Base-by-base conservation (phyloP, 2,888 invertebrate species). In the Sphinx pinastri region DNA sequence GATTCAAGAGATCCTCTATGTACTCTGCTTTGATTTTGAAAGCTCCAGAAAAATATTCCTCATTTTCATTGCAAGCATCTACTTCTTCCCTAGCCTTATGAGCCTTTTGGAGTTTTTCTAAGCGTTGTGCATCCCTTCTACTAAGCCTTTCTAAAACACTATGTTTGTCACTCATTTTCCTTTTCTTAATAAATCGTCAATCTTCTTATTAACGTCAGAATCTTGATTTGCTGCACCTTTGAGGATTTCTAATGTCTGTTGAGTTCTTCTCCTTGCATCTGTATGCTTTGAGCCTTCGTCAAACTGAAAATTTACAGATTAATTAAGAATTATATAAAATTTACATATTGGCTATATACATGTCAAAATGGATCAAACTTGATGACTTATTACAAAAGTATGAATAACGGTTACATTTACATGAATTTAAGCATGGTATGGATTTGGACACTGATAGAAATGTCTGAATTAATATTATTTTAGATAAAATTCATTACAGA, bases 41-140 rank as follows among this genome's bases (percentile, higher is more conserved):
- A 11, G 95, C 93, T 68, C 95, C 95, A 55, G 96, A 95, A 82
- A 97, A 97, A 83, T 95, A 96, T 75, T 96, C 96, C 67, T 96
- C 92, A 83, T 95, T 96, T 87, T 96, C 96, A 75, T 95, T 94
- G 71, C 95, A 95, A 6, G 96, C 95, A 71, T 94, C 94, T 19
- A 94, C 90, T 74, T 95, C 94, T 79, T 95, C 95, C 80, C 95
- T 95, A 69, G 95, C 95, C 79, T 95, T 95, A 77, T 95, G 95
- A 70, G 95, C 95, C 82, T 95, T 95, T 79, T 96, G 95, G 75
- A 96, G 89, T 80, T 95, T 95, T 77, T 95, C 94, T 85, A 95
- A 94, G 14, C 96, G 93, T 80, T 96, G 96, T 71, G 95, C 93
- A 81, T 96, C 96, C 72, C 96, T 90, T 81, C 91, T 91, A 82